Base-by-base conservation (phyloP, 1,140 invertebrate species). In the Monomorium pharaonis region DNA sequence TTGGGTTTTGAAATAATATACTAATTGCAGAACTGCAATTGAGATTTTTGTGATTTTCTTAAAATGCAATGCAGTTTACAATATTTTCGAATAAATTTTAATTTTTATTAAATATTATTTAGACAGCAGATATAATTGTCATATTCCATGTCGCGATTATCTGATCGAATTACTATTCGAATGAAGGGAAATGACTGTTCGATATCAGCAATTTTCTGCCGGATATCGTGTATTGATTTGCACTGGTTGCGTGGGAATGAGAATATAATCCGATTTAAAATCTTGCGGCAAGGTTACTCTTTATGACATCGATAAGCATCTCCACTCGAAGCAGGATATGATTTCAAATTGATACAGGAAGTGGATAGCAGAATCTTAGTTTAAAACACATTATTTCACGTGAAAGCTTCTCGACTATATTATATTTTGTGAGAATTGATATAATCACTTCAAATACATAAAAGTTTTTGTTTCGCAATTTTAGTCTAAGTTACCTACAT, bases 241-340 rank as follows among this genome's bases (percentile, higher is more conserved):
- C 37, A 60, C 60, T 76, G 37, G 33, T 76, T 67, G 63, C 62
- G 63, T 80, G 63, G 62, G 47, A 80, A 80, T 63, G 77, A 54
- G 21, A 10, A 3, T 49, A 37, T 69, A 80, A 80, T 80, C 63
- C 33, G 63, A 80, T 69, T 80, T 80, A 42, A 80, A 80, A 33
- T 80, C 47, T 27, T n/a, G 5, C 16, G 6, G 47, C 62, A 27
- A n/a, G 30, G 21, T 80, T 69, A 80, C 24, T 80, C 37, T 80
- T 80, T 80, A 80, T n/a, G 47, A 80, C 63, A 69, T n/a, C 77
- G 77, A 80, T 80, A 69, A 80, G 44, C 27, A 80, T 69, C 47
- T 69, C 27, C 30, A 42, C 42, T 67, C 30, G 44, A 10, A 69
- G 30, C 47, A 30, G 18, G 14, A 69, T 24, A 16, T 24, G 37